Percentiles rank a stretch among this genome's conserved stretches.
Evolutionary conservation across 2,113 vertebrate genomes (phyloP).

Genomic region (Epinephelus cyanopodus): DNA sequence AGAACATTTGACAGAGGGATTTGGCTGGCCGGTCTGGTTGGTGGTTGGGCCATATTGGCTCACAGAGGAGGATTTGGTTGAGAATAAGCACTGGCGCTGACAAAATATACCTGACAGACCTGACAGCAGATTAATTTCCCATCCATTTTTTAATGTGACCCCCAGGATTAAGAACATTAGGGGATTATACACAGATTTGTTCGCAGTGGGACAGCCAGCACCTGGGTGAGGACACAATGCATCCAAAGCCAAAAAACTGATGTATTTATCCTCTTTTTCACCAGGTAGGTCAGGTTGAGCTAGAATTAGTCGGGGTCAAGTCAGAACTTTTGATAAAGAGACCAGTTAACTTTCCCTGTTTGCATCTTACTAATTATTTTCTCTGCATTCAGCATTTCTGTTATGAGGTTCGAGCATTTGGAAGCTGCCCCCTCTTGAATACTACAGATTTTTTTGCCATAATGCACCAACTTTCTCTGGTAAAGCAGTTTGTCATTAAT

Average conservation of each 20-base stretch:
- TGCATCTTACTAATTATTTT: constrained; percentile 25
- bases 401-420: neutral
- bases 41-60: constrained; percentile 46
- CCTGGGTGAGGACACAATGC: constrained; percentile 74
- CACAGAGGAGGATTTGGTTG: constrained; percentile 66
- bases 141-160: constrained; percentile 83
- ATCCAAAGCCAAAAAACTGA: constrained; percentile 43
- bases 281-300: constrained; percentile 34
- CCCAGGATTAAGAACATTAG: constrained; percentile 81
- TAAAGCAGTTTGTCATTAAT: constrained; percentile 59
- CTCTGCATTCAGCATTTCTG: constrained; percentile 12
- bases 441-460: constrained; percentile 12
- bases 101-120: constrained; percentile 77
- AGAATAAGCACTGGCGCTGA: constrained; percentile 66
- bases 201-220: constrained; percentile 71
- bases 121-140: constrained; percentile 83
- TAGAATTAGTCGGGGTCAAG: constrained; percentile 3
- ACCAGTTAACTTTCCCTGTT: neutral
- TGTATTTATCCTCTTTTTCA: neutral
- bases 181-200: constrained; percentile 82
- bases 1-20: constrained; percentile 58
- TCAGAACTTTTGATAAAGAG: neutral
- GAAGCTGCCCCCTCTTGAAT: constrained; percentile 5
- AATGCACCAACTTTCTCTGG: constrained; percentile 46
- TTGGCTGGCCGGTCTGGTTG: constrained; percentile 56